Evolutionary conservation across 2,113 vertebrate species (phyloP).

Genomic region (Anguilla japonica): DNA sequence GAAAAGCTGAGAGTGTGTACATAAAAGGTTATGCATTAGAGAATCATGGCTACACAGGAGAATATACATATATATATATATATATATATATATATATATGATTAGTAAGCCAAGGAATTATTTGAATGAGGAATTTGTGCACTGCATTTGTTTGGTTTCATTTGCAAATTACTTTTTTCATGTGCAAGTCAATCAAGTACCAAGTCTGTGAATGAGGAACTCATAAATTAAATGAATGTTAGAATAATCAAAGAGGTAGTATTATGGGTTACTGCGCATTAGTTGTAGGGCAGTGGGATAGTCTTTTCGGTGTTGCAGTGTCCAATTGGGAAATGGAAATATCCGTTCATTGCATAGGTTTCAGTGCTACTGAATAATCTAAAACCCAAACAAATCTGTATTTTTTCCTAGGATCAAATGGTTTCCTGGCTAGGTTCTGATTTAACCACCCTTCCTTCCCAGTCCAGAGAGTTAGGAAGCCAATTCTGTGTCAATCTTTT

Average conservation of each 20-base stretch:
- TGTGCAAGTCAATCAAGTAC: not conserved
- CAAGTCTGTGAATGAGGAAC: not conserved
- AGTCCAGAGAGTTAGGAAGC: constrained; percentile 10
- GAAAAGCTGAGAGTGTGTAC: constrained; percentile 4
- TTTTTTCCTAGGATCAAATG: constrained; percentile 39
- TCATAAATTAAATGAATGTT: not conserved
- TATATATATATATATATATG: not conserved
- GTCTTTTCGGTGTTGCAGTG: constrained; percentile 24
- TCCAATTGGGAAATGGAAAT: constrained; percentile 20
- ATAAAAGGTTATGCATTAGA: constrained; percentile 5
- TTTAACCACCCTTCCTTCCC: constrained; percentile 36
- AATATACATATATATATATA: not conserved
- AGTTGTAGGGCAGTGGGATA: not conserved
- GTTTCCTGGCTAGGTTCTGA: constrained; percentile 10
- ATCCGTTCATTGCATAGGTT: constrained; percentile 33
- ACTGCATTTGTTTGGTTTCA: not conserved
- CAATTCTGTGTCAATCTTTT: constrained; percentile 17
- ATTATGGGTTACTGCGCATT: constrained; percentile 29
- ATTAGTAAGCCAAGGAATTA: not conserved
- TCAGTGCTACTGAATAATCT: constrained; percentile 32
- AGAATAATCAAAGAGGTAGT: not conserved
- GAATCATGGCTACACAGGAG: not conserved
- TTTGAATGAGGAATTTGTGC: not conserved
- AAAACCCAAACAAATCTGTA: constrained; percentile 40
- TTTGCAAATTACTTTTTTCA: not conserved